Evolutionary conservation across 2,797 vertebrate species (phyloP), one percentile per base, ranked within the genome.

Genomic region (Molossus molossus): DNA sequence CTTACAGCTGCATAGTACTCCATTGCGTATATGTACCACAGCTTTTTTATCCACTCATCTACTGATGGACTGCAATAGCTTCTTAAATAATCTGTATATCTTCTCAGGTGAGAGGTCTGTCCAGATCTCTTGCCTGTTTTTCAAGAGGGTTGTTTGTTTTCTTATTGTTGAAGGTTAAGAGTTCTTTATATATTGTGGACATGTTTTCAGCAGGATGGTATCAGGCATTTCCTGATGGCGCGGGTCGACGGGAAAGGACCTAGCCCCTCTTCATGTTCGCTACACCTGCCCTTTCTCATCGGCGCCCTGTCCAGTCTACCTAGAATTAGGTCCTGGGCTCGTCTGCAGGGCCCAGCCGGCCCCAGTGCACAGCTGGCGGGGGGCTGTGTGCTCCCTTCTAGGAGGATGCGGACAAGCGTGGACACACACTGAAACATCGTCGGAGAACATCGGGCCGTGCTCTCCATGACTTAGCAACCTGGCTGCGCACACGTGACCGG

Each of bases 401-500:
- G 83, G 91, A 91, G 89, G 80, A 75, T 73, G 87, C 23, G 57
- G 91, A 81, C 40, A 73, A 64, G 92, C 93, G 48, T 60, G 65
- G 77, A 91, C 87, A 90, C 90, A 94, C 67, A 90, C 67, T 79
- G 62, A 96, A 23, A 67, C 50, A 87, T 90, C 82, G 88, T 95
- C 79, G 72, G 75, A 88, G 95, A 94, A 75, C 82, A 81, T 82
- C 60, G 58, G 81, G 62, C 27, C 23, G 4, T 82, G 53, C 48
- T 91, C 37, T 89, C 89, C 75, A 96, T 58, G 91, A 45, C 96
- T 92, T 90, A 94, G 97, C 96, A 97, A 95, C 95, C 27, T 17
- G 90, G 33, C n/a, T 29, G 40, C 1, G 33, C 23, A 13, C 97
- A 96, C 4, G 95, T 94, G 97, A 45, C 14, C 37, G 27, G 73